Percentiles rank a stretch among this genome's conserved stretches.
Evolutionary conservation across 2,113 vertebrate species (phyloP).

Genomic region (human (Homo sapiens)): DNA sequence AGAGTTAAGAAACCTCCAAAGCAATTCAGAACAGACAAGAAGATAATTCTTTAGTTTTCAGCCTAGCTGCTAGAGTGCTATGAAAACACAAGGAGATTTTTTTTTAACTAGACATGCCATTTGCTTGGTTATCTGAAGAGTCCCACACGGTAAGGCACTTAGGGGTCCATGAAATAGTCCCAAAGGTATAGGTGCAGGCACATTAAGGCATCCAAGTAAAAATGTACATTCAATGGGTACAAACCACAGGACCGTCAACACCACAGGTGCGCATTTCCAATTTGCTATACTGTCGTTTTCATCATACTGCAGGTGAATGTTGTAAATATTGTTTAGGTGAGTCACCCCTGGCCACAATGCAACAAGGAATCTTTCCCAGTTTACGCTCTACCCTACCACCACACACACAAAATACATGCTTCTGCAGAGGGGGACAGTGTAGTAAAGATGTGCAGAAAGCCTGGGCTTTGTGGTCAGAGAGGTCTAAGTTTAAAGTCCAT

Average conservation of each 20-base stretch:
- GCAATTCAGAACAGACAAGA: background rate
- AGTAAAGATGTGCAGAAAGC: background rate
- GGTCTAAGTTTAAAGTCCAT: background rate
- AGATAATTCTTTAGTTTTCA: constrained; percentile 15
- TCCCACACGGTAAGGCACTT: background rate
- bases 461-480: background rate
- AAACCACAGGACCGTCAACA: background rate
- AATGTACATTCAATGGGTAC: background rate
- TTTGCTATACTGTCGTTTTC: background rate
- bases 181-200: background rate
- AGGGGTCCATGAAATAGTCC: background rate
- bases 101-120: background rate
- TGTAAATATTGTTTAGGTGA: background rate
- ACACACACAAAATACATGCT: background rate
- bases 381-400: too few relatives aligned
- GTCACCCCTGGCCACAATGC: background rate
- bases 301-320: too few relatives aligned
- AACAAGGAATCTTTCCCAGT: background rate
- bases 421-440: background rate
- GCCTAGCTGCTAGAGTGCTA: background rate
- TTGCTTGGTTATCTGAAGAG: constrained; percentile 28
- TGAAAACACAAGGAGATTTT: background rate
- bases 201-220: constrained; percentile 8
- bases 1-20: constrained; percentile 33
- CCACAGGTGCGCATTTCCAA: background rate